Percentiles rank a stretch among this genome's conserved stretches.
phyloP scores from a whole-genome alignment of 2,888 invertebrate genomes.

The Neoaliturus tenellus region DNA sequence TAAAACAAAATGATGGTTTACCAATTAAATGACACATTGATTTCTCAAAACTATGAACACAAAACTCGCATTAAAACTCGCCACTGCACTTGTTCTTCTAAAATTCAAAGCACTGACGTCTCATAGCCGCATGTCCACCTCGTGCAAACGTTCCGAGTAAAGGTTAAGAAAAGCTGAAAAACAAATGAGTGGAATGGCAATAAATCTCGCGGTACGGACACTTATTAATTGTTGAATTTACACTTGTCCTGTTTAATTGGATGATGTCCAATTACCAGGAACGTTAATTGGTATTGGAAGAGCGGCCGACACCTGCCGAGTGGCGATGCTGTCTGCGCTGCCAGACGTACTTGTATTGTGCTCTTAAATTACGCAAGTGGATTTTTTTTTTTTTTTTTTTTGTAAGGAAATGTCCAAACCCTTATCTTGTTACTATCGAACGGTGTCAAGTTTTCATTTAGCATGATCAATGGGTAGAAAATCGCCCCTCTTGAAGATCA shows the following conservation, averaged over 20 bases:
- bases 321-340: not conserved
- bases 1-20: no score
- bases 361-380: not conserved
- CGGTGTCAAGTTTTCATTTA: no score
- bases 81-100: no score
- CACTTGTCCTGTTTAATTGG: conserved; percentile 39
- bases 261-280: conserved; percentile 24
- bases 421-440: not conserved
- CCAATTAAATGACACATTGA: no score
- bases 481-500: no score
- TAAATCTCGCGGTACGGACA: not conserved
- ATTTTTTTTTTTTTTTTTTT: no score
- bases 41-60: no score
- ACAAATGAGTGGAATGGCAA: not conserved
- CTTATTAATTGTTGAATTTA: conserved; percentile 36
- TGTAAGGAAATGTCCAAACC: not conserved
- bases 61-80: no score
- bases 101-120: no score
- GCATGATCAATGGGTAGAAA: no score
- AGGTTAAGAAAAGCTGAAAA: conserved; percentile 8
- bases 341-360: not conserved
- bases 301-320: not conserved
- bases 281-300: conserved; percentile 25
- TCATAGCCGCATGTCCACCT: not conserved
- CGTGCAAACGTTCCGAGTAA: not conserved